A percentile compares a stretch with the other conserved stretches of the same genome.
Evolutionary conservation across 2,113 vertebrate species (phyloP).

Genomic region (Pachycephala philippinensis): DNA sequence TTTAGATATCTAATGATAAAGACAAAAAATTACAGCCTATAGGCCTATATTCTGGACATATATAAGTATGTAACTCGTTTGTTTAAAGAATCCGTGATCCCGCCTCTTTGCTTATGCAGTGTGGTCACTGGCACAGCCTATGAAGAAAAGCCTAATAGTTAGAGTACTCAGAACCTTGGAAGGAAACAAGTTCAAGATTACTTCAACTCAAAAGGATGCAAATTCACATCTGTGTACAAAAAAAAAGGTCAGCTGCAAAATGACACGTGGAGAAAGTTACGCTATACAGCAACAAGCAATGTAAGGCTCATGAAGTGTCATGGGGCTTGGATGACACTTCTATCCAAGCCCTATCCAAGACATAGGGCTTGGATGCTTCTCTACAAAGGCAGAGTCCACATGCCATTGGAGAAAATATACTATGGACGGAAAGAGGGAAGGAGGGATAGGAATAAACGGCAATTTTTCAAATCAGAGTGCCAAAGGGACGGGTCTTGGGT

Average conservation of each 20-base stretch:
- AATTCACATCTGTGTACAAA: background rate
- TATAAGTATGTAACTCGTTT: background rate
- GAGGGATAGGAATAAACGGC: background rate
- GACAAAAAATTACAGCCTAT: background rate
- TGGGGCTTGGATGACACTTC: too few species aligned
- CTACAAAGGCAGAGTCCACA: background rate
- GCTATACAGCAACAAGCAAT: background rate
- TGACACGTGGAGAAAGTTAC: background rate
- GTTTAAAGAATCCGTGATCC: background rate
- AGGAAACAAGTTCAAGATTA: background rate
- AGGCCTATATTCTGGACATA: background rate
- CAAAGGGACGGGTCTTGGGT: background rate
- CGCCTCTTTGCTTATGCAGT: background rate
- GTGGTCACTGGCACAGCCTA: background rate
- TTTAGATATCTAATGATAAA: background rate
- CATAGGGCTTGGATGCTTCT: too few species aligned
- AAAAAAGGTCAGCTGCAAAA: background rate
- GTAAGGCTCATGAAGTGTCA: background rate
- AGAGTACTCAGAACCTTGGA: background rate
- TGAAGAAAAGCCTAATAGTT: background rate
- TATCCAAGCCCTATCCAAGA: too few species aligned
- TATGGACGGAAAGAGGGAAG: background rate
- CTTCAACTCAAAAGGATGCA: background rate
- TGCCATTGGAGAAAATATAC: background rate
- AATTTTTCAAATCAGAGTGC: background rate